Conservation (phyloP, 1,140 invertebrate species). For the Formica exsecta region DNA sequence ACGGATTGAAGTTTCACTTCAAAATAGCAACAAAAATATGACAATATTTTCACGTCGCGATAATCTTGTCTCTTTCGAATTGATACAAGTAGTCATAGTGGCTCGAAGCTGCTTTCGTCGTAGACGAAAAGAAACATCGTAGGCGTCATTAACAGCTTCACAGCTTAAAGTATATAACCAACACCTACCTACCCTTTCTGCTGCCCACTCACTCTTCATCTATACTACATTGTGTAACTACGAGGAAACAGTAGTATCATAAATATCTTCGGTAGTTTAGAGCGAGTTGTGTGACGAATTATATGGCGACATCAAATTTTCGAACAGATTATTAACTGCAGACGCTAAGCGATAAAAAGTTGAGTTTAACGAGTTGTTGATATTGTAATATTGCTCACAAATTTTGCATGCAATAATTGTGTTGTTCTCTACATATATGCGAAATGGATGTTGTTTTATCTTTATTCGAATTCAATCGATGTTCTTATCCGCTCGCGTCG, state of each 20-base stretch:
- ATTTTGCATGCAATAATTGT: background rate
- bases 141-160: slow-evolving; percentile 52
- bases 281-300: slow-evolving; percentile 35
- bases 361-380: background rate
- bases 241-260: slow-evolving; percentile 60
- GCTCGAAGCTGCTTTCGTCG: slow-evolving; percentile 34
- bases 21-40: background rate
- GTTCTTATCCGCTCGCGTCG: slow-evolving; percentile 66
- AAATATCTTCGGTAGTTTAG: slow-evolving; percentile 54
- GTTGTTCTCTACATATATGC: background rate
- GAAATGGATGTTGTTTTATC: background rate
- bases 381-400: background rate
- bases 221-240: slow-evolving; percentile 56
- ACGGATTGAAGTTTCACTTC: background rate
- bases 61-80: slow-evolving; percentile 31
- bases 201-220: slow-evolving; percentile 55
- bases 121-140: slow-evolving; percentile 36
- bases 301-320: slow-evolving; percentile 33
- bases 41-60: background rate
- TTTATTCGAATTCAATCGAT: slow-evolving; percentile 43
- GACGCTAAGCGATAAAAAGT: background rate
- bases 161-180: slow-evolving; percentile 40
- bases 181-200: slow-evolving; percentile 43
- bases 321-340: slow-evolving; percentile 25
- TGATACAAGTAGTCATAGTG: slow-evolving; percentile 11